Evolutionary conservation across 2,113 vertebrate genomes (phyloP), one percentile per base, ranked within the genome.

Genomic region (Eonycteris spelaea): DNA sequence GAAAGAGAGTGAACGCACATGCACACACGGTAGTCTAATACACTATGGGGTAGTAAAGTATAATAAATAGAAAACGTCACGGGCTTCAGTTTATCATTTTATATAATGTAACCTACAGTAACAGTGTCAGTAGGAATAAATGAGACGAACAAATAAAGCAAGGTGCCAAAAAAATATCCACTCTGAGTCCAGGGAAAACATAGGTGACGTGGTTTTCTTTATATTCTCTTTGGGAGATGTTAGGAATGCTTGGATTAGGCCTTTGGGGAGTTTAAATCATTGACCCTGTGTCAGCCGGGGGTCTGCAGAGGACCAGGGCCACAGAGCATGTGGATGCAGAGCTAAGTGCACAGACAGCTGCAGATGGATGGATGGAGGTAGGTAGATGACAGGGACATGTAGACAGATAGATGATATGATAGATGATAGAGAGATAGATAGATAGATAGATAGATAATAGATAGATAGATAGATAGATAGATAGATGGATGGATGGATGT

Each of bases 301-400:
- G 30, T 40, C 5, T 55, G 48, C 35, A 38, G 12, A 93, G 51
- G 38, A 7, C 40, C 5, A 28, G 33, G 6, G 21, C 24, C 43
- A 0, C 43, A 40, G 0, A 35, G n/a, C 1, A 26, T 11, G 2
- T 45, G 30, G 63, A 18, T 18, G 18, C 0, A 15, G 6, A 40
- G 40, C 6, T 40, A 40, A 55, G 1, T 9, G 22, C 10, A 7
- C 2, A 7, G 28, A 22, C 19, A 57, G 55, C 19, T 22, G 22
- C 43, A 19, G 55, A 40, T 22, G 21, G 19, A 21, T 57, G 21
- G 55, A 7, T 57, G 21, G 53, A 21, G 53, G 19, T 4, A 4
- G 53, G 6, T 19, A 55, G 15, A 59, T 45, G 9, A 9, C 43
- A 45, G 43, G 43, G 7, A 45, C 43, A 45, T 45, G 43, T 45